phyloP scores from a whole-genome alignment of 1,140 invertebrate genomes.

The Gryllus bimaculatus region DNA sequence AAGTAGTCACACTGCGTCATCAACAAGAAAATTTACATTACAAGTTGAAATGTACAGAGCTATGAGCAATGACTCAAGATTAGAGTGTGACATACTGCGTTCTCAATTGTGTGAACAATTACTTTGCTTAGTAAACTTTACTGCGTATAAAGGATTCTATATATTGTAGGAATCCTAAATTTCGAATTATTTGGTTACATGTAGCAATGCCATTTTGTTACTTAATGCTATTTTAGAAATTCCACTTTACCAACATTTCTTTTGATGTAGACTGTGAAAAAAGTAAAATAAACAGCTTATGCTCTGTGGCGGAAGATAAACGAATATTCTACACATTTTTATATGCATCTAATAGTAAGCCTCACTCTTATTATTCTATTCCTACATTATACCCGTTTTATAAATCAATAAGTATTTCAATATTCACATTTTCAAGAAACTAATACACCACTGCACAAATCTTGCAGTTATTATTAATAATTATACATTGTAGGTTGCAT shows the following conservation, averaged over 20 bases:
- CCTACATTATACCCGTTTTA: background rate
- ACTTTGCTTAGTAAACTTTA: background rate
- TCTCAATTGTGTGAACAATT: background rate
- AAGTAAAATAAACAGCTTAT: background rate
- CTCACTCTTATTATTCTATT: background rate
- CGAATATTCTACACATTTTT: background rate
- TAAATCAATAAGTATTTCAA: background rate
- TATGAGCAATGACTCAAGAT: no score
- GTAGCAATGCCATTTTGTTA: background rate
- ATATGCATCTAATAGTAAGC: background rate
- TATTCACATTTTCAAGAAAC: background rate
- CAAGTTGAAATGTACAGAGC: no score
- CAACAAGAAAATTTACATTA: no score
- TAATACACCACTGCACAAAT: background rate
- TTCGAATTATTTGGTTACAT: background rate
- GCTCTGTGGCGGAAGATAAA: background rate
- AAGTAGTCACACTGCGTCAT: no score
- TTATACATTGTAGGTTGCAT: background rate
- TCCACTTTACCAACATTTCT: conserved; percentile 4
- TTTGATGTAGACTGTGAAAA: background rate
- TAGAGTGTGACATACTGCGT: no score
- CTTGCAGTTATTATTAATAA: background rate
- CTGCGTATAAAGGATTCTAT: background rate
- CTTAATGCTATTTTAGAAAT: conserved; percentile 6
- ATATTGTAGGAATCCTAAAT: background rate